Evolutionary conservation across 2,888 invertebrate species (phyloP).

Genomic region (Trichacis sp.): DNA sequence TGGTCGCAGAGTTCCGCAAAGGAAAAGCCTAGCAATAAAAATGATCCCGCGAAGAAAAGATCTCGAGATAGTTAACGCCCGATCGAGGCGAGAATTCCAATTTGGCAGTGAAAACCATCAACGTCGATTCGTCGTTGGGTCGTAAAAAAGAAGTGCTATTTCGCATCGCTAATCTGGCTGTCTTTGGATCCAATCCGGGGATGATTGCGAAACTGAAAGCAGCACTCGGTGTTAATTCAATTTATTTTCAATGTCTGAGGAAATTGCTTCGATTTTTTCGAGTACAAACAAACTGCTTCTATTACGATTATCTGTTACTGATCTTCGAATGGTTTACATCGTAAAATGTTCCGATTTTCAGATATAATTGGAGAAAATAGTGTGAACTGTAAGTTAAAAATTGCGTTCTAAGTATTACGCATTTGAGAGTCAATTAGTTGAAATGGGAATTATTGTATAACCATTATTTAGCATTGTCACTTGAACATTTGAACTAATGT

Average conservation of each 20-base stretch:
- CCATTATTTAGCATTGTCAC: too few relatives aligned
- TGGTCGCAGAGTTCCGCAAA: constrained; percentile 13
- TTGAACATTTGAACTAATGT: too few relatives aligned
- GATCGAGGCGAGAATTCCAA: constrained; percentile 41
- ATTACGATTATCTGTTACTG: too few relatives aligned
- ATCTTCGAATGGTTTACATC: too few relatives aligned
- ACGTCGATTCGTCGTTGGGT: constrained; percentile 22
- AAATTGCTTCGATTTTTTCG: constrained; percentile 18
- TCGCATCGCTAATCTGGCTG: constrained; percentile 27
- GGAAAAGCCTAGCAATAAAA: constrained; percentile 35
- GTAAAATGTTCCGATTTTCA: too few relatives aligned
- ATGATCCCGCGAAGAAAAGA: constrained; percentile 29
- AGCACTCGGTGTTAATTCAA: constrained; percentile 22
- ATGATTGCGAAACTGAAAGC: constrained; percentile 23
- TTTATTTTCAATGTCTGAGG: constrained; percentile 7
- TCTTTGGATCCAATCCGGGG: constrained; percentile 30
- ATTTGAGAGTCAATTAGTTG: too few relatives aligned
- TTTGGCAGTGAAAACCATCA: constrained; percentile 25
- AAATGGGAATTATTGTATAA: too few relatives aligned
- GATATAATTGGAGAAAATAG: too few relatives aligned
- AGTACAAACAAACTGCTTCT: too few relatives aligned
- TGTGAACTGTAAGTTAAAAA: too few relatives aligned
- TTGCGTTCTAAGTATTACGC: too few relatives aligned
- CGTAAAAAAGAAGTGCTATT: constrained; percentile 30
- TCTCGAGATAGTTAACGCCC: constrained; percentile 49